Evolutionary conservation across 2,113 vertebrate genomes (phyloP).

Genomic region (Corythoichthys haematopterus): DNA sequence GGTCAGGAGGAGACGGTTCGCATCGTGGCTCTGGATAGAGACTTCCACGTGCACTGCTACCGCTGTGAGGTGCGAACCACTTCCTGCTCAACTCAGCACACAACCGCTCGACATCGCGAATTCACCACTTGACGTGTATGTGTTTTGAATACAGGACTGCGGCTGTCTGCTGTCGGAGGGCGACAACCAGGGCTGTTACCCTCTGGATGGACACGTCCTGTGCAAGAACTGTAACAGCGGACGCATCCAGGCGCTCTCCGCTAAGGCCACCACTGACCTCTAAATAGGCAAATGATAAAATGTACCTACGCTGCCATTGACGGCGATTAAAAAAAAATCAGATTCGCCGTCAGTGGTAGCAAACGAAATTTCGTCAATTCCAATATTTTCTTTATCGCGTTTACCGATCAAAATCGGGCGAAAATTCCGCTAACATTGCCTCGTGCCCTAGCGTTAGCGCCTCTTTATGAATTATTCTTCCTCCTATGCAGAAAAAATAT

Average conservation of each 20-base stretch:
- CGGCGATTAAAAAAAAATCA: not conserved
- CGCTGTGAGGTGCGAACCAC: slow-evolving; percentile 85
- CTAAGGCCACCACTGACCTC: slow-evolving; percentile 97
- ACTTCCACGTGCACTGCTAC: slow-evolving; percentile 98
- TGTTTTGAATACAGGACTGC: slow-evolving; percentile 77
- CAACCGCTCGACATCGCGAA: not conserved
- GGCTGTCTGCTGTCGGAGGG: slow-evolving; percentile 92
- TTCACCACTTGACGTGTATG: not conserved
- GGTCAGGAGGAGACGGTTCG: slow-evolving; percentile 98
- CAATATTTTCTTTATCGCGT: not conserved
- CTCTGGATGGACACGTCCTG: slow-evolving; percentile 93
- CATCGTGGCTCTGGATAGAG: slow-evolving; percentile 94
- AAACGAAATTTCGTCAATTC: not conserved
- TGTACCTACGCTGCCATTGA: too few species aligned
- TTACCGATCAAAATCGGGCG: not conserved
- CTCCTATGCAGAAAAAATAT: slow-evolving; percentile 1
- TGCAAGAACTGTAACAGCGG: slow-evolving; percentile 95
- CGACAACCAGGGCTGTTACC: slow-evolving; percentile 97
- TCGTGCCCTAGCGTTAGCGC: not conserved
- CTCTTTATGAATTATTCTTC: not conserved
- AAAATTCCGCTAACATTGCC: not conserved
- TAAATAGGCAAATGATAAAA: slow-evolving; percentile 61
- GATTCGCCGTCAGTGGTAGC: too few species aligned
- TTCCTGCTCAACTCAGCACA: too few species aligned
- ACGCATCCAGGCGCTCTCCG: slow-evolving; percentile 92